These are phyloP conservation scores for Poecilia wingei DNA, from an alignment of 2,797 vertebrate genomes.

Conservation along the genomic window DNA sequence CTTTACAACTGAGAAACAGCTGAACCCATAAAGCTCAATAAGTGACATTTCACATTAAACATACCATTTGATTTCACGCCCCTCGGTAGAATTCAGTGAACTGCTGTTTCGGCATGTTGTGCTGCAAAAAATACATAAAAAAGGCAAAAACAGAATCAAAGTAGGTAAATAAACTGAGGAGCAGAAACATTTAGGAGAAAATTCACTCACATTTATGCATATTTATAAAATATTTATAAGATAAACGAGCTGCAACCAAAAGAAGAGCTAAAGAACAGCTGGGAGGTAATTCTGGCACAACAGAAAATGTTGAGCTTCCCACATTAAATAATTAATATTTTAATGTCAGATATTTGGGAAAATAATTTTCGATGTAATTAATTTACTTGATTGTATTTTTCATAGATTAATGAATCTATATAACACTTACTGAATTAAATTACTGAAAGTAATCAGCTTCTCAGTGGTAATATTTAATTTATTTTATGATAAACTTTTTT, in stretches of 20 bases:
- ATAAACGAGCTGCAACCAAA: background rate
- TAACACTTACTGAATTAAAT: background rate
- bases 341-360: background rate
- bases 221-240: background rate
- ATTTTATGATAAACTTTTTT: background rate
- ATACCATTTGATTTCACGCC: constrained; percentile 76
- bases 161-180: background rate
- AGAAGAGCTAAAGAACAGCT: background rate
- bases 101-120: constrained; percentile 57
- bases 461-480: background rate
- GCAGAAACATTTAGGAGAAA: background rate
- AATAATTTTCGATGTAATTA: background rate
- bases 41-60: constrained; percentile 21
- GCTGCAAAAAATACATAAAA: constrained; percentile 34
- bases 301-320: background rate
- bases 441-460: background rate
- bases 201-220: background rate
- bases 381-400: background rate
- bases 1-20: background rate
- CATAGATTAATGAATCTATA: background rate
- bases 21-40: background rate
- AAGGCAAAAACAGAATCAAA: constrained; percentile 10
- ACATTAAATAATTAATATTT: background rate
- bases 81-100: constrained; percentile 43
- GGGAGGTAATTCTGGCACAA: background rate